Percentiles rank a stretch among this genome's conserved stretches.
phyloP scores from a whole-genome alignment of 37 sponge, comb jelly and placozoan species.

The Haliclona indistincta region DNA sequence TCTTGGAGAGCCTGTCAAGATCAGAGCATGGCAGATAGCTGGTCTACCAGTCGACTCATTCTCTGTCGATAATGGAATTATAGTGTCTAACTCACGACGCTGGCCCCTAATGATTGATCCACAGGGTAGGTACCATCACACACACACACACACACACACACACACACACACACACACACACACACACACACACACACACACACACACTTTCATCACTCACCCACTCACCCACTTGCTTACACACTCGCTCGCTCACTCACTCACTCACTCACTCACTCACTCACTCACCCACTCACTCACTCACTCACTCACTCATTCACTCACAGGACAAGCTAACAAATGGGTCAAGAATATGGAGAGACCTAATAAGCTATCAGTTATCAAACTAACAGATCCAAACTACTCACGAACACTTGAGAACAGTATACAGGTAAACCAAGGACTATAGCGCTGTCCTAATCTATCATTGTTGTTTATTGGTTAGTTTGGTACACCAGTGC shows the following conservation, averaged over 20 bases:
- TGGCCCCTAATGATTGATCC: constrained; percentile 99
- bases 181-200: neutral
- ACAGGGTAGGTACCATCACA: constrained; percentile 61
- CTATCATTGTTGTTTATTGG: neutral
- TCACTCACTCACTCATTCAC: too few relatives aligned
- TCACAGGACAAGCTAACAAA: constrained; percentile 95
- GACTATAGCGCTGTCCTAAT: neutral
- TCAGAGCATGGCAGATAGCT: constrained; percentile 93
- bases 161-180: neutral
- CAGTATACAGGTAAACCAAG: constrained; percentile 75
- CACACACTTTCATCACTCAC: too few relatives aligned
- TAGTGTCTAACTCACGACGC: constrained; percentile 87
- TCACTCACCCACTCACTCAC: too few relatives aligned
- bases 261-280: too few relatives aligned
- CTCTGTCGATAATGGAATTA: constrained; percentile 96
- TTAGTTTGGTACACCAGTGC: constrained; percentile 93
- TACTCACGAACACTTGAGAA: constrained; percentile 98
- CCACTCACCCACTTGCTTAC: too few relatives aligned
- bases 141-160: too few relatives aligned
- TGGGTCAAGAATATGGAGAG: constrained; percentile 99
- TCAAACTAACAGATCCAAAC: constrained; percentile 95
- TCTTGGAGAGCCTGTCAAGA: constrained; percentile 95
- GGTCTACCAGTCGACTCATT: constrained; percentile 97
- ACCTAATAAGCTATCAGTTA: constrained; percentile 89
- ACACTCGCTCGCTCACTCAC: too few relatives aligned